Conservation (phyloP, 2,797 vertebrate species). For the Lepidocolaptes lacrymiger region DNA sequence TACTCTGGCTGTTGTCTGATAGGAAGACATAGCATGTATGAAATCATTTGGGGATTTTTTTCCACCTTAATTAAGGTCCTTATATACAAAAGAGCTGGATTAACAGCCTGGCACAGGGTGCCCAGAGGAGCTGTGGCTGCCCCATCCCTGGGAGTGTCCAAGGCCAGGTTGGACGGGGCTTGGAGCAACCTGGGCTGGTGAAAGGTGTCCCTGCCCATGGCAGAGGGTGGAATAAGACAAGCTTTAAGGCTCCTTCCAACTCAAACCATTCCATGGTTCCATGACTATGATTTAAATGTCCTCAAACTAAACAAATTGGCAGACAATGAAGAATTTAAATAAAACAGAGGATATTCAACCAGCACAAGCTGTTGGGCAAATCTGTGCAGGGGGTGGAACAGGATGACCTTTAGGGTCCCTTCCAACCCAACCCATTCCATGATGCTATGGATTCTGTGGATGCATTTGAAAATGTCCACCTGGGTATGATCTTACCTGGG, state of each 20-base stretch:
- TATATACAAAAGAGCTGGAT: background rate
- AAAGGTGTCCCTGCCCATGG: background rate
- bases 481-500: background rate
- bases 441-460: background rate
- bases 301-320: background rate
- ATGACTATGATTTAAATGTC: background rate
- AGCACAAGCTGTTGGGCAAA: background rate
- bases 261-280: background rate
- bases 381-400: background rate
- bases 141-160: background rate
- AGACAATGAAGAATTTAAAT: background rate
- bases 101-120: background rate
- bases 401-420: background rate
- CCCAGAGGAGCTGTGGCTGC: background rate
- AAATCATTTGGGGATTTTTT: background rate
- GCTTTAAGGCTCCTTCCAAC: background rate
- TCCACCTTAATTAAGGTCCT: background rate
- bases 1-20: background rate
- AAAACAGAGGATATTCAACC: background rate
- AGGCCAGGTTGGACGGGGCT: background rate
- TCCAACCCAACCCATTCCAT: background rate
- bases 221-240: too few species aligned
- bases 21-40: background rate
- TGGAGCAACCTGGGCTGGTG: background rate
- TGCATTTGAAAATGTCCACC: background rate